Evolutionary conservation across 2,888 invertebrate genomes (phyloP).

Genomic region (Nymphalis urticae): DNA sequence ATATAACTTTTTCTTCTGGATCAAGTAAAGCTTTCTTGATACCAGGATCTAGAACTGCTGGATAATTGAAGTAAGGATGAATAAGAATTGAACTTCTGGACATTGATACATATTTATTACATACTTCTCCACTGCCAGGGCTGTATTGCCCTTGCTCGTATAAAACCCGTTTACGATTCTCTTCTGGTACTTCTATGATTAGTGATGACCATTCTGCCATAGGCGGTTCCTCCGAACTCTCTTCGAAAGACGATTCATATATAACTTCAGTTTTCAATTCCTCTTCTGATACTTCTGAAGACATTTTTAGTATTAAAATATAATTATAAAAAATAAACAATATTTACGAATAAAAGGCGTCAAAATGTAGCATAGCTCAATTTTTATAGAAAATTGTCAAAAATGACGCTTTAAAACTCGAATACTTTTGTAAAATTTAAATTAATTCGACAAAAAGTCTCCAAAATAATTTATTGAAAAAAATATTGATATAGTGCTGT

Average conservation of each 20-base stretch:
- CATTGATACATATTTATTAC: slow-evolving; percentile 55
- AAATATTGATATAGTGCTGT: neutral
- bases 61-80: slow-evolving; percentile 66
- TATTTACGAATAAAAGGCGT: slow-evolving; percentile 25
- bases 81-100: slow-evolving; percentile 58
- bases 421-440: neutral
- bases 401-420: neutral
- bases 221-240: slow-evolving; percentile 59
- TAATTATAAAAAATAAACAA: slow-evolving; percentile 24
- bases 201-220: slow-evolving; percentile 67
- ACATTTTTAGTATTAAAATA: slow-evolving; percentile 35
- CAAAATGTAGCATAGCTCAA: neutral
- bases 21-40: slow-evolving; percentile 55
- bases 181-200: slow-evolving; percentile 42
- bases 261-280: slow-evolving; percentile 37
- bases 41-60: slow-evolving; percentile 64
- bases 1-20: slow-evolving; percentile 47
- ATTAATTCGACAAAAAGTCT: neutral
- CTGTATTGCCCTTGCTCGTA: slow-evolving; percentile 51
- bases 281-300: slow-evolving; percentile 35
- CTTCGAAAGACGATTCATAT: slow-evolving; percentile 42
- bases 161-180: slow-evolving; percentile 49
- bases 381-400: neutral
- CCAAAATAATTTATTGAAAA: neutral
- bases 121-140: slow-evolving; percentile 63